Conservation (phyloP, 2,888 invertebrate species). For the Zhuqinia jingwanae region DNA sequence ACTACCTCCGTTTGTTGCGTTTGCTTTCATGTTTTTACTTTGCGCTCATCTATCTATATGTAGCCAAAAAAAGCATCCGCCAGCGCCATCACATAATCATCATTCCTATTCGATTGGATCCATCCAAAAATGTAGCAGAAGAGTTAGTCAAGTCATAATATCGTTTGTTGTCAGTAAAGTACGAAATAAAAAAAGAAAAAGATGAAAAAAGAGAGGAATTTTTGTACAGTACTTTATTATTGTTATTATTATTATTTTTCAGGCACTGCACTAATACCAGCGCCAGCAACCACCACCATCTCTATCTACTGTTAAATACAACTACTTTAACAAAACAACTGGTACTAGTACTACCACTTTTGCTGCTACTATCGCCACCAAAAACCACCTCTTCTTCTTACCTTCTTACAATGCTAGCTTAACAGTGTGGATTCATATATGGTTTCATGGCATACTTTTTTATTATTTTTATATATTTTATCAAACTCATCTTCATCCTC, state of each 20-base stretch:
- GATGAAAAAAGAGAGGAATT: slow-evolving; percentile 32
- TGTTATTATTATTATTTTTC: slow-evolving; percentile 50
- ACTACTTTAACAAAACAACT: slow-evolving; percentile 22
- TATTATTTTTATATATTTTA: slow-evolving; percentile 55
- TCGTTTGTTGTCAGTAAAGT: slow-evolving; percentile 44
- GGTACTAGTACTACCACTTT: background rate
- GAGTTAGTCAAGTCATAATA: background rate
- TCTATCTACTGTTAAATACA: slow-evolving; percentile 39
- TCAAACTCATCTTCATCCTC: slow-evolving; percentile 51
- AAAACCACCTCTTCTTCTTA: slow-evolving; percentile 39
- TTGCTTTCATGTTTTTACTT: no score
- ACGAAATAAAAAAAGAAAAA: slow-evolving; percentile 47
- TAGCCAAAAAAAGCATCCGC: slow-evolving; percentile 46
- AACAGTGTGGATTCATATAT: slow-evolving; percentile 36
- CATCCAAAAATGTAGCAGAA: slow-evolving; percentile 20
- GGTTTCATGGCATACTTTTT: slow-evolving; percentile 64
- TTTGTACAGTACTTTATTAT: slow-evolving; percentile 51
- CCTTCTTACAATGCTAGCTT: slow-evolving; percentile 46
- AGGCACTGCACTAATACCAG: slow-evolving; percentile 43
- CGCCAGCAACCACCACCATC: slow-evolving; percentile 3
- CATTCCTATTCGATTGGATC: slow-evolving; percentile 48
- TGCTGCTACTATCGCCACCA: background rate
- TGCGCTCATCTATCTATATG: no score
- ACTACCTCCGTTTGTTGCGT: background rate
- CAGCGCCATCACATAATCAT: slow-evolving; percentile 60